These are phyloP conservation scores for Seriola aureovittata DNA, from an alignment of 2,113 vertebrate species.

Conservation along the genomic window DNA sequence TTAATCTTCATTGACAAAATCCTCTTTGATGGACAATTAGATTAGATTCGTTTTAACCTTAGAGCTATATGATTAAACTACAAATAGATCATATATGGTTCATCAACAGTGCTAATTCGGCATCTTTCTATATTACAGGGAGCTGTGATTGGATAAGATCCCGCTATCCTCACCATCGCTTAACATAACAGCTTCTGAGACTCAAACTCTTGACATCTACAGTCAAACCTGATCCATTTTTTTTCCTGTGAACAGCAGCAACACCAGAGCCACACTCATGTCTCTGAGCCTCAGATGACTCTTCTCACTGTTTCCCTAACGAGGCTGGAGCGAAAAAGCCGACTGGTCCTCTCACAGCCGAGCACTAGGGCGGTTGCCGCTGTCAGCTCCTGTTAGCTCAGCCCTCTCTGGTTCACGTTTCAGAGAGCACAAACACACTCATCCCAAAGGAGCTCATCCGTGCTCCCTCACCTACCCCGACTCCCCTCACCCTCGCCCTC, in stretches of 20 bases:
- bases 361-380: slow-evolving; percentile 73
- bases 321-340: slow-evolving; percentile 72
- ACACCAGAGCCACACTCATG: slow-evolving; percentile 48
- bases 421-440: slow-evolving; percentile 77
- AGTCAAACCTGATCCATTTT: slow-evolving; percentile 61
- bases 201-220: slow-evolving; percentile 62
- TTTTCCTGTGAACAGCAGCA: slow-evolving; percentile 30
- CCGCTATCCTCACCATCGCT: slow-evolving; percentile 27
- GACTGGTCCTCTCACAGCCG: slow-evolving; percentile 72
- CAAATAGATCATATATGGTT: slow-evolving; percentile 56
- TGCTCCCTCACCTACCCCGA: slow-evolving; percentile 51
- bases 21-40: slow-evolving; percentile 49
- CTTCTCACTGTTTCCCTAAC: slow-evolving; percentile 75
- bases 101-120: slow-evolving; percentile 44
- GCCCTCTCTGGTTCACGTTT: slow-evolving; percentile 68
- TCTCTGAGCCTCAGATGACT: slow-evolving; percentile 68
- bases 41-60: slow-evolving; percentile 52
- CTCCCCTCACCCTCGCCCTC: slow-evolving; percentile 40
- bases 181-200: slow-evolving; percentile 57
- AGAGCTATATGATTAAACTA: slow-evolving; percentile 53
- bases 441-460: slow-evolving; percentile 70
- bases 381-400: slow-evolving; percentile 82
- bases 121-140: slow-evolving; percentile 13
- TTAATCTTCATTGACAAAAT: slow-evolving; percentile 61
- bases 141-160: slow-evolving; percentile 47